A percentile compares a stretch with the other conserved stretches of the same genome.
phyloP scores from a whole-genome alignment of 1,140 invertebrate species.

The Microplitis mediator region DNA sequence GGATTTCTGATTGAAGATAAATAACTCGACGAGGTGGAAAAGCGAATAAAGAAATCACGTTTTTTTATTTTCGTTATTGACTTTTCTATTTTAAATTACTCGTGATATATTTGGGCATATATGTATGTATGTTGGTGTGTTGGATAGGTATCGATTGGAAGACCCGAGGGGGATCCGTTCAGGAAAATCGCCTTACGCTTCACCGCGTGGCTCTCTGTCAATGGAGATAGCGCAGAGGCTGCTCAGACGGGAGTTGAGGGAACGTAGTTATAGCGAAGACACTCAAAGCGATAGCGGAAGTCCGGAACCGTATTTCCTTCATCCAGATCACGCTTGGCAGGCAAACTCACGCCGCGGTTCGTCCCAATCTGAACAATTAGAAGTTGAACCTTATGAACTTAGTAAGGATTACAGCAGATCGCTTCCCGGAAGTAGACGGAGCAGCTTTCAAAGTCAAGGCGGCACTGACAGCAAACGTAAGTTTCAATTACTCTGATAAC shows the following conservation, averaged over 20 bases:
- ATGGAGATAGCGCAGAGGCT: constrained; percentile 65
- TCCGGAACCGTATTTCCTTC: constrained; percentile 69
- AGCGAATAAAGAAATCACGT: too few relatives aligned
- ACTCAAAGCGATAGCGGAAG: constrained; percentile 60
- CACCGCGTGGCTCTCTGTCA: constrained; percentile 79
- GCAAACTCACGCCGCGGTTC: constrained; percentile 78
- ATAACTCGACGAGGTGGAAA: too few relatives aligned
- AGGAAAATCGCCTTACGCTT: constrained; percentile 74
- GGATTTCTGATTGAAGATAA: too few relatives aligned
- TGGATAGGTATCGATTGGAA: constrained; percentile 74
- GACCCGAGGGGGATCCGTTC: constrained; percentile 73
- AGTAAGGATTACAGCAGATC: constrained; percentile 85
- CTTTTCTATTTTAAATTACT: too few relatives aligned
- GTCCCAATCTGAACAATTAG: constrained; percentile 82
- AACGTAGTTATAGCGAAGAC: constrained; percentile 59
- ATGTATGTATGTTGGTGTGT: too few relatives aligned
- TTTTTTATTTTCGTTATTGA: too few relatives aligned
- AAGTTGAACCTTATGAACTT: constrained; percentile 83
- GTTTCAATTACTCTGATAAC: constrained; percentile 23
- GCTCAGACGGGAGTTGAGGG: constrained; percentile 63
- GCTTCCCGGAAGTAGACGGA: constrained; percentile 79
- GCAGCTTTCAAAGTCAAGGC: constrained; percentile 74
- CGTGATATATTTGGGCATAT: too few relatives aligned
- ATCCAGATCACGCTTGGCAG: constrained; percentile 83
- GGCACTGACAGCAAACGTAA: constrained; percentile 59